These are phyloP conservation scores for Hypselothyrea guttata DNA, from an alignment of 2,888 invertebrate genomes.

Conservation along the genomic window DNA sequence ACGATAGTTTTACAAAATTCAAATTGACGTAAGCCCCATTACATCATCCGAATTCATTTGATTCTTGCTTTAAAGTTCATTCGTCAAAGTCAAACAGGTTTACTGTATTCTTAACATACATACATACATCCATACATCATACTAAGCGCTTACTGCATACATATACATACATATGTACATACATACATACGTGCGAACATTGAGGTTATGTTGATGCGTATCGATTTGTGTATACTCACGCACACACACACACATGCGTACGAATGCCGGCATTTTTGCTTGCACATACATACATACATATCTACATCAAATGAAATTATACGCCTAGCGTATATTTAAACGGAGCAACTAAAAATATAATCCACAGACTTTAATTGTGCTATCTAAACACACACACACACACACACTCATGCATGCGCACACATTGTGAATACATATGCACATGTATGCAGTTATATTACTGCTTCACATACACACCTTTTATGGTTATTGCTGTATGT, in stretches of 20 bases:
- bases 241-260: constrained; percentile 11
- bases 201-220: constrained; percentile 56
- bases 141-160: neutral
- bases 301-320: neutral
- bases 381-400: constrained; percentile 24
- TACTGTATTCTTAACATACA: constrained; percentile 45
- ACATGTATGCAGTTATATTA: constrained; percentile 10
- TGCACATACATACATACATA: too few species aligned
- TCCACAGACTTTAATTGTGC: constrained; percentile 34
- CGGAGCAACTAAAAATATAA: constrained; percentile 44
- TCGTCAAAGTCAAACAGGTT: constrained; percentile 66
- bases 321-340: constrained; percentile 25
- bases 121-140: constrained; percentile 12
- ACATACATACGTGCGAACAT: constrained; percentile 23
- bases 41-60: constrained; percentile 60
- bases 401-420: neutral
- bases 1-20: constrained; percentile 26
- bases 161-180: constrained; percentile 15
- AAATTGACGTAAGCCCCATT: constrained; percentile 58
- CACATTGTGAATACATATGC: constrained; percentile 5
- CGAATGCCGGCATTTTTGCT: constrained; percentile 60
- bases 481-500: too few species aligned
- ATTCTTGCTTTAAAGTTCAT: constrained; percentile 45
- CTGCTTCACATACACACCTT: constrained; percentile 1
- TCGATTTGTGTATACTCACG: constrained; percentile 40